Conservation (phyloP, 35 echinoderm and acorn worm genomes). For the Ptychodera flava region DNA sequence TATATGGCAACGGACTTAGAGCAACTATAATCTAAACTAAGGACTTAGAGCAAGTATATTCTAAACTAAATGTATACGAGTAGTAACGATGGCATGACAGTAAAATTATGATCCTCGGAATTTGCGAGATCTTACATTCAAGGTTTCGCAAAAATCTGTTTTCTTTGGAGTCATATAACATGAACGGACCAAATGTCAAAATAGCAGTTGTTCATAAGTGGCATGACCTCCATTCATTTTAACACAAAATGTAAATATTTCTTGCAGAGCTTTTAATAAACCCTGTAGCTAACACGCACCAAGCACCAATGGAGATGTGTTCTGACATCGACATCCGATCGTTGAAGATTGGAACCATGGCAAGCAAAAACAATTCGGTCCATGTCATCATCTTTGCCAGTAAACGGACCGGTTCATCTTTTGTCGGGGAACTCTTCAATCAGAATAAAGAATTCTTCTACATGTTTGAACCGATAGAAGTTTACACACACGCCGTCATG, state of each 20-base stretch:
- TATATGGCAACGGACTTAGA: too few relatives aligned
- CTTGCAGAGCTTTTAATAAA: neutral
- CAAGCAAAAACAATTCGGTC: neutral
- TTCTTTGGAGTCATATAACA: too few relatives aligned
- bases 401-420: slow-evolving; percentile 90
- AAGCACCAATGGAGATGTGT: neutral
- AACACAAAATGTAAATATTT: too few relatives aligned
- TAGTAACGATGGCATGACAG: too few relatives aligned
- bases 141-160: too few relatives aligned
- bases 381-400: slow-evolving; percentile 45
- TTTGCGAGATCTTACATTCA: too few relatives aligned
- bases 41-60: too few relatives aligned
- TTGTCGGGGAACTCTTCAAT: slow-evolving; percentile 84
- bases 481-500: slow-evolving; percentile 46
- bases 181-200: neutral
- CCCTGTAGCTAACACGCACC: neutral
- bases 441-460: slow-evolving; percentile 71
- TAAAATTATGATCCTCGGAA: too few relatives aligned
- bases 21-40: too few relatives aligned
- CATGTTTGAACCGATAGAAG: slow-evolving; percentile 61
- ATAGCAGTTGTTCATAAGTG: neutral
- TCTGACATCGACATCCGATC: too few relatives aligned
- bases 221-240: neutral
- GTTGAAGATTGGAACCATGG: too few relatives aligned
- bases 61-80: too few relatives aligned